Evolutionary conservation across 2,797 vertebrate genomes (phyloP), one percentile per base, ranked within the genome.

Genomic region (Sciurus vulgaris): DNA sequence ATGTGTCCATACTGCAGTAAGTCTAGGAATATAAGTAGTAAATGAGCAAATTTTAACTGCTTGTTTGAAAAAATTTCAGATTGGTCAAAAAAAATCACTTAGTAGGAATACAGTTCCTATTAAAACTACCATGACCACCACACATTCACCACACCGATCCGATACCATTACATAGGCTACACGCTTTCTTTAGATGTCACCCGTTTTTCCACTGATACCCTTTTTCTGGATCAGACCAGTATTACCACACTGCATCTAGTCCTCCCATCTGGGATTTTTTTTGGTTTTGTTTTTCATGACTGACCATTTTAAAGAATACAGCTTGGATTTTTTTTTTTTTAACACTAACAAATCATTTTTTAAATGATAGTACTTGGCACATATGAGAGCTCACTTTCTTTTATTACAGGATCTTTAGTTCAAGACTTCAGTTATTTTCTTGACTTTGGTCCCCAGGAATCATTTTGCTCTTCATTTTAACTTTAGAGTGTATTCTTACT

Each of bases 41-140:
- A 26, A 73, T 18, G 82, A 78, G 61, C n/a, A 67, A 22, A 78
- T 63, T 77, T 76, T 63, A 91, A 67, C 33, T 86, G 82, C 72
- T 91, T 93, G 74, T 44, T 83, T 83, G 74, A 67, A 47, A 96
- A 20, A 74, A 85, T 30, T 83, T 81, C 56, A 86, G 92, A 74
- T 35, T 63, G 51, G 30, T 30, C 63, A 33, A 86, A 59, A 22
- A 38, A 38, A 44, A 28, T 26, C 74, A 15, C 49, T 56, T 93
- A 83, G n/a, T 7, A 44, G 51, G 69, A 41, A 81, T 28, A 94
- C 3, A 91, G 63, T 38, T 86, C 79, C 70, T 78, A 7, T n/a
- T 61, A 56, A 82, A n/a, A 38, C 7, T 88, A 54, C 69, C 30
- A 13, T 33, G 72, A 96, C 38, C 30, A 41, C 13, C 35, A 13